phyloP scores from a whole-genome alignment of 2,113 vertebrate genomes.

The Amphiprion percula region DNA sequence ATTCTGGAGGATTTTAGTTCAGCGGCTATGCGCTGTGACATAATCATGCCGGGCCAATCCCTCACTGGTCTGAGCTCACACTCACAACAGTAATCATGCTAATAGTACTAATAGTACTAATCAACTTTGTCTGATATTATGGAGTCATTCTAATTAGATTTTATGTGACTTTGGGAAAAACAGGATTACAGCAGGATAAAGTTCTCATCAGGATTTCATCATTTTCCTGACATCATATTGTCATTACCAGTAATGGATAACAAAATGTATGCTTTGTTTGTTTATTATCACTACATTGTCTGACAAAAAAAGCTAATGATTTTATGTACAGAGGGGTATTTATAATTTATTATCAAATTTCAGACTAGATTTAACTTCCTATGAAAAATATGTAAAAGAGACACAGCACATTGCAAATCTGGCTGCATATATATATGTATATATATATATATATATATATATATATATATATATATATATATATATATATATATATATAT shows the following conservation, averaged over 20 bases:
- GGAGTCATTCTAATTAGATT: not conserved
- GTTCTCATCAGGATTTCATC: too few relatives aligned
- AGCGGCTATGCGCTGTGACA: constrained; percentile 25
- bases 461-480: too few relatives aligned
- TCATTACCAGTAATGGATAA: not conserved
- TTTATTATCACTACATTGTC: not conserved
- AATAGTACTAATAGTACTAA: not conserved
- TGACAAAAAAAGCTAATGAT: too few relatives aligned
- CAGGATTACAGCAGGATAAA: not conserved
- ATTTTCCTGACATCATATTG: not conserved
- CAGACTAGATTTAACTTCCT: too few relatives aligned
- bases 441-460: too few relatives aligned
- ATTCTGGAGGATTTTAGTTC: constrained; percentile 1
- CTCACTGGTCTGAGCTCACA: not conserved
- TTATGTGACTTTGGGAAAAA: not conserved
- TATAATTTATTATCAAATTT: too few relatives aligned
- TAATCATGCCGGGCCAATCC: constrained; percentile 1
- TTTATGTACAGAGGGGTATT: too few relatives aligned
- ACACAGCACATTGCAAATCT: too few relatives aligned
- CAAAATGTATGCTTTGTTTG: not conserved
- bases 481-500: too few relatives aligned
- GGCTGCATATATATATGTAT: too few relatives aligned
- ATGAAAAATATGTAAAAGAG: too few relatives aligned
- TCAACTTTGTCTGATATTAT: not conserved
- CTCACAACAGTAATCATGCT: not conserved